Conservation (phyloP, 2,797 vertebrate species). For the Thalassophryne amazonica region DNA sequence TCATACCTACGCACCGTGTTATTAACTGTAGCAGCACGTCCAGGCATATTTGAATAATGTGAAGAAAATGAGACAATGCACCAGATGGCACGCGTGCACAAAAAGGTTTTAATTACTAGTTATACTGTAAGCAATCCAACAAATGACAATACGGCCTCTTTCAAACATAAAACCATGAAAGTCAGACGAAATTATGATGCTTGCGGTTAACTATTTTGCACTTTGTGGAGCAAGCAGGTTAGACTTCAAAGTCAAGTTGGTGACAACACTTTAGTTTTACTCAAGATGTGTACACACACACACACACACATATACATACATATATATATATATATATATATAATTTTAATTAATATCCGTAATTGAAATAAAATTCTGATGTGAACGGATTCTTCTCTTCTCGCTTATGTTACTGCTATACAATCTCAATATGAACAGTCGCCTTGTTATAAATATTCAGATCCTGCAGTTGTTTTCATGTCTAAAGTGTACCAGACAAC, state of each 20-base stretch:
- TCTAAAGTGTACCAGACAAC: slow-evolving; percentile 79
- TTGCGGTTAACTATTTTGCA: background rate
- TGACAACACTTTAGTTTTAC: slow-evolving; percentile 7
- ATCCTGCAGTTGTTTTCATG: slow-evolving; percentile 82
- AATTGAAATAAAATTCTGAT: slow-evolving; percentile 11
- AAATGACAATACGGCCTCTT: slow-evolving; percentile 28
- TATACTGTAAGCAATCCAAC: slow-evolving; percentile 30
- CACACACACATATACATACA: background rate
- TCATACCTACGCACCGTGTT: slow-evolving; percentile 63
- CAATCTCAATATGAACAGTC: slow-evolving; percentile 73
- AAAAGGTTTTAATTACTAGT: slow-evolving; percentile 44
- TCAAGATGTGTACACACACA: background rate
- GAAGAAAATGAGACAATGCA: slow-evolving; percentile 56
- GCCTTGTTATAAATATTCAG: slow-evolving; percentile 83
- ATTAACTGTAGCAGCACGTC: slow-evolving; percentile 67
- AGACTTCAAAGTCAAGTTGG: slow-evolving; percentile 13
- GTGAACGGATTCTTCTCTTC: slow-evolving; percentile 8
- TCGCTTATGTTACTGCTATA: slow-evolving; percentile 58
- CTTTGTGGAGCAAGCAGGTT: slow-evolving; percentile 18
- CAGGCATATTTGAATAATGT: slow-evolving; percentile 70
- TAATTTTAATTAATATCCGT: background rate
- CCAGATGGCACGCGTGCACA: slow-evolving; percentile 59
- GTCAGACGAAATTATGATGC: slow-evolving; percentile 14
- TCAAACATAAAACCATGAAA: slow-evolving; percentile 26
- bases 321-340: background rate